A percentile compares a stretch with the other conserved stretches of the same genome.
Conservation (phyloP, 1,140 invertebrate genomes). For the Globodera rostochiensis region DNA sequence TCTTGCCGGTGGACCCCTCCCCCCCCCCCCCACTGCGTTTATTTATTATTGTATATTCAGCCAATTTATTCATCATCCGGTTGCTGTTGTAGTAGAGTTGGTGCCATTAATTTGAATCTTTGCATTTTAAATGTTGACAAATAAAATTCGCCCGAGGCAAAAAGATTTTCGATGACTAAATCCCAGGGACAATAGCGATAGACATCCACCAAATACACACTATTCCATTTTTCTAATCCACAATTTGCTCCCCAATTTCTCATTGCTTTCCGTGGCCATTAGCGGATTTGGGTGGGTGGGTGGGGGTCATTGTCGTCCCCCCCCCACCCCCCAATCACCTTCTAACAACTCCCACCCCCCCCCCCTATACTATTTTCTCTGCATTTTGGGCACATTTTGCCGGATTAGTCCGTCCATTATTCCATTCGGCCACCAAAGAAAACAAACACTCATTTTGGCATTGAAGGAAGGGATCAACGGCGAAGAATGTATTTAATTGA, state of each 20-base stretch:
- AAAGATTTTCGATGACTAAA: neutral
- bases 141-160: neutral
- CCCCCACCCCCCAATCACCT: too few relatives aligned
- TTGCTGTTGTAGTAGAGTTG: neutral
- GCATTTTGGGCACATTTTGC: neutral
- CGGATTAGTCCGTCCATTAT: neutral
- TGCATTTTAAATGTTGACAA: neutral
- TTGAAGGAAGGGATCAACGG: neutral
- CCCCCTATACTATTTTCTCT: neutral
- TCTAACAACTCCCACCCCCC: neutral
- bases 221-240: neutral
- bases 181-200: neutral
- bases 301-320: neutral
- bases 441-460: conserved; percentile 1
- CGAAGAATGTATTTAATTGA: neutral
- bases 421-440: neutral
- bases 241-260: neutral
- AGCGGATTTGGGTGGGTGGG: neutral
- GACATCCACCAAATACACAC: neutral
- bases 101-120: neutral
- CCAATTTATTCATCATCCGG: neutral
- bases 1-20: neutral
- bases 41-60: neutral
- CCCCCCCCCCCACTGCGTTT: too few relatives aligned
- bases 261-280: neutral